phyloP scores from a whole-genome alignment of 2,888 invertebrate genomes.

The Eurytoma californica region DNA sequence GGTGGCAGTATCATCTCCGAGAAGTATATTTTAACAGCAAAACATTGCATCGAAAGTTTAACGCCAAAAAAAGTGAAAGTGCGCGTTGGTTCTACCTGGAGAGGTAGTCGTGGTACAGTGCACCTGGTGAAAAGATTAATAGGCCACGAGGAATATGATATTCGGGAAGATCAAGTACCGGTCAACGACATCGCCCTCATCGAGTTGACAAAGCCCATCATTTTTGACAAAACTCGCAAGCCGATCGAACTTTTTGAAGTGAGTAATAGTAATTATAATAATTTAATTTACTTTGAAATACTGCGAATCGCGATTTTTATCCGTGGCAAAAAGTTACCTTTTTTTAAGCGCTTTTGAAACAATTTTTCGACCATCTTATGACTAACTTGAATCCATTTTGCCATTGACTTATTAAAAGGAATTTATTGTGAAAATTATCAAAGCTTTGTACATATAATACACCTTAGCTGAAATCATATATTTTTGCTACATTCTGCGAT shows the following conservation, averaged over 20 bases:
- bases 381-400: too few species aligned
- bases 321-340: background rate
- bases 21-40: constrained; percentile 78
- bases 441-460: too few species aligned
- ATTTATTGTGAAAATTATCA: too few species aligned
- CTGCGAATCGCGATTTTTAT: background rate
- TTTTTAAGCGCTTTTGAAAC: too few species aligned
- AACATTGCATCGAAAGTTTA: constrained; percentile 76
- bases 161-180: constrained; percentile 21
- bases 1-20: constrained; percentile 78
- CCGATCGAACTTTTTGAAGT: constrained; percentile 74
- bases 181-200: constrained; percentile 77
- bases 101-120: constrained; percentile 75
- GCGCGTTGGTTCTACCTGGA: constrained; percentile 75
- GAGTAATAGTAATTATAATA: background rate
- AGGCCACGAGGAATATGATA: constrained; percentile 76
- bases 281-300: background rate
- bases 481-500: too few species aligned
- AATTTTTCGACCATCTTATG: too few species aligned
- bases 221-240: constrained; percentile 74
- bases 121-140: constrained; percentile 73
- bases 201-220: constrained; percentile 75
- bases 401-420: too few species aligned
- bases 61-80: constrained; percentile 67
- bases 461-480: too few species aligned